Evolutionary conservation across 2,888 invertebrate genomes (phyloP).

Genomic region (Micoletzkya japonica): DNA sequence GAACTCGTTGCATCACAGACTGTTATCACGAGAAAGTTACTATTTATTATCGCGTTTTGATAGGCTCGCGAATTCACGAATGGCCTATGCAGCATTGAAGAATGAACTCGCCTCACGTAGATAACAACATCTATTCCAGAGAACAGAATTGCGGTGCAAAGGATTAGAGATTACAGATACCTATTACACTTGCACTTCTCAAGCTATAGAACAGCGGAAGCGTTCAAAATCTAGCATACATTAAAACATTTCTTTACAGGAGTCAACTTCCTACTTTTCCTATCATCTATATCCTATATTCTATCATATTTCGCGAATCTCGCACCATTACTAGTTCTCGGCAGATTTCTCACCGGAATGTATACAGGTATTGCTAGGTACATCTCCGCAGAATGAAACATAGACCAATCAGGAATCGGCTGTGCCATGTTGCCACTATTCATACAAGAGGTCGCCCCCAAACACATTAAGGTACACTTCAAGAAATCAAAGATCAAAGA

Average conservation of each 20-base stretch:
- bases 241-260: too few relatives aligned
- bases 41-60: too few relatives aligned
- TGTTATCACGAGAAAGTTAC: too few relatives aligned
- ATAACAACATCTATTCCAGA: too few relatives aligned
- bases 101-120: too few relatives aligned
- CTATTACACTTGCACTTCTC: background rate
- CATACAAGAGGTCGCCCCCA: constrained; percentile 54
- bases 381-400: background rate
- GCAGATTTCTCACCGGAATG: constrained; percentile 36
- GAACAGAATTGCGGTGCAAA: too few relatives aligned
- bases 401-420: constrained; percentile 37
- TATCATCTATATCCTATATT: background rate
- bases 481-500: background rate
- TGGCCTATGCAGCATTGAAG: too few relatives aligned
- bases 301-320: constrained; percentile 38
- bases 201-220: too few relatives aligned
- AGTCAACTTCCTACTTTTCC: constrained; percentile 16
- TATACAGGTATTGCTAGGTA: constrained; percentile 31
- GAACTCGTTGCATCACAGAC: too few relatives aligned
- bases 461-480: constrained; percentile 49
- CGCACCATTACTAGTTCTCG: constrained; percentile 39
- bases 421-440: constrained; percentile 54
- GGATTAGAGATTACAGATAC: too few relatives aligned
- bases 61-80: too few relatives aligned
- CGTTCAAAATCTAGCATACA: too few relatives aligned